These are phyloP conservation scores for Tetramorium parvispinum DNA, from an alignment of 1,140 invertebrate genomes.

Conservation along the genomic window DNA sequence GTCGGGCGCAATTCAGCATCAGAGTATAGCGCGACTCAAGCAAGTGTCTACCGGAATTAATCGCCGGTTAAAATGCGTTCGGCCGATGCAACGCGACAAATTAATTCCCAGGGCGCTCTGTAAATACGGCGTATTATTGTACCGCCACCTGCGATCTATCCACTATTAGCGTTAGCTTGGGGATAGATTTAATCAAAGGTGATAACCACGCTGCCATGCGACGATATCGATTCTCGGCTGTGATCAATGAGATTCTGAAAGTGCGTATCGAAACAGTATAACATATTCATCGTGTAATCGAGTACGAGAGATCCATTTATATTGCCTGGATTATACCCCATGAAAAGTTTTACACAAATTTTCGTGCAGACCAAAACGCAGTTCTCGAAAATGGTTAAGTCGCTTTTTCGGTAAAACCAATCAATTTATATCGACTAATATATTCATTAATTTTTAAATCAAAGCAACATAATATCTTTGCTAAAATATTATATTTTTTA, in stretches of 20 bases:
- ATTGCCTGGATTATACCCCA: neutral
- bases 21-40: slow-evolving; percentile 54
- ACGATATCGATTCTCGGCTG: neutral
- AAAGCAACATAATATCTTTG: neutral
- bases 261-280: slow-evolving; percentile 17
- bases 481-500: neutral
- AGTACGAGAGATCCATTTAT: neutral
- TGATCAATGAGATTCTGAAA: slow-evolving; percentile 57
- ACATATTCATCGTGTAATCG: slow-evolving; percentile 21
- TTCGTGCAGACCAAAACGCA: neutral
- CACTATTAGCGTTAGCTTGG: slow-evolving; percentile 60
- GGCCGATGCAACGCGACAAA: slow-evolving; percentile 38
- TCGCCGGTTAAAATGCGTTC: slow-evolving; percentile 53
- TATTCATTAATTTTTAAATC: neutral
- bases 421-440: neutral
- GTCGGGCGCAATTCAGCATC: slow-evolving; percentile 45
- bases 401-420: neutral
- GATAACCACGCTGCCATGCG: slow-evolving; percentile 43
- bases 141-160: slow-evolving; percentile 40
- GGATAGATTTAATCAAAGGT: slow-evolving; percentile 63
- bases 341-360: slow-evolving; percentile 21
- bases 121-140: slow-evolving; percentile 43
- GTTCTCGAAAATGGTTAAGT: neutral
- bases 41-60: slow-evolving; percentile 55
- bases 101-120: slow-evolving; percentile 45